These are phyloP conservation scores for Plemyria rubiginata DNA, from an alignment of 2,888 invertebrate species.

Conservation along the genomic window DNA sequence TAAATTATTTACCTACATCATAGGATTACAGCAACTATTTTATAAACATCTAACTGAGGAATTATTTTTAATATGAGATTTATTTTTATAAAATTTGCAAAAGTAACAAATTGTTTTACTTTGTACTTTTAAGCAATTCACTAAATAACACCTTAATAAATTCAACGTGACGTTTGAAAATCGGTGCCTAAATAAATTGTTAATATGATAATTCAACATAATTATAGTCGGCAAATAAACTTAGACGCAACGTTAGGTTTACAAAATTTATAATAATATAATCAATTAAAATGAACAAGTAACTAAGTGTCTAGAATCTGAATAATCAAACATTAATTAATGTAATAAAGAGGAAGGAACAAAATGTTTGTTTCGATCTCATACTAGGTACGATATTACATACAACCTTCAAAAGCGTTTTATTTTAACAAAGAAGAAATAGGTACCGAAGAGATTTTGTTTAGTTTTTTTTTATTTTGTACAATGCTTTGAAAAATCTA, in stretches of 20 bases:
- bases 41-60: conserved; percentile 74
- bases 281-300: conserved; percentile 73
- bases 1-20: conserved; percentile 32
- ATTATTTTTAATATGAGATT: conserved; percentile 68
- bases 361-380: conserved; percentile 49
- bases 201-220: conserved; percentile 77
- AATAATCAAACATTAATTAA: conserved; percentile 67
- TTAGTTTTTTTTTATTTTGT: conserved; percentile 37
- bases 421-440: conserved; percentile 22
- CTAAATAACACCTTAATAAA: conserved; percentile 83
- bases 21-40: conserved; percentile 80
- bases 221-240: conserved; percentile 83
- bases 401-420: conserved; percentile 69
- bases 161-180: conserved; percentile 77
- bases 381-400: conserved; percentile 47
- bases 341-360: conserved; percentile 48
- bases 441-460: conserved; percentile 30
- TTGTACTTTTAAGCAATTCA: conserved; percentile 90
- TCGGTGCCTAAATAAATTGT: conserved; percentile 81
- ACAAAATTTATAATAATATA: conserved; percentile 69
- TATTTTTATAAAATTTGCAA: conserved; percentile 88
- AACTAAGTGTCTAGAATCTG: conserved; percentile 80
- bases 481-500: conserved; percentile 45
- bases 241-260: conserved; percentile 81
- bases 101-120: conserved; percentile 87